Evolutionary conservation across 1,140 invertebrate species (phyloP), one percentile per base, ranked within the genome.

Genomic region (Antheraea mylitta): DNA sequence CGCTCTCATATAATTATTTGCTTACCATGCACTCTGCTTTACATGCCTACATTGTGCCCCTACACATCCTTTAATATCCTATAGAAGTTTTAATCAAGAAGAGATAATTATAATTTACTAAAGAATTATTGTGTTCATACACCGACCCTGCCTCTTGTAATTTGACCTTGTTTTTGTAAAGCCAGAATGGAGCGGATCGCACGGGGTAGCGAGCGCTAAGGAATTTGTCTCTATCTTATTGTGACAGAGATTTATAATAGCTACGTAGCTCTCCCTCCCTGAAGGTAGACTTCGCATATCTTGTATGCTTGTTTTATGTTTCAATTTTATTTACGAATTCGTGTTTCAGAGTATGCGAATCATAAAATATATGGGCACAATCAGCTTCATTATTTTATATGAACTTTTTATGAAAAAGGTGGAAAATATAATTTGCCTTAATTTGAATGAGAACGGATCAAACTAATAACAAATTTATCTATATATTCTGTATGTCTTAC

Each of bases 201-300:
- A 16, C 30, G 59, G 59, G 60, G n/a, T 36, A 59, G 58, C 38
- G 36, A 60, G 18, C 18, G 68, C 30, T 66, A 67, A 64, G 53
- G 75, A 71, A 76, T 76, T 76, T 73, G 75, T 76, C 71, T 73
- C 67, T 70, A 73, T 69, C 64, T 68, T 64, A 69, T 63, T 71
- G 69, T 71, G 71, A 66, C 72, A 73, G 67, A 71, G 72, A 76
- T 73, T 73, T 73, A 76, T 73, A 69, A 59, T 66, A 67, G 67
- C 45, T 37, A n/a, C 42, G 19, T 70, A n/a, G 37, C 64, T 45
- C 69, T n/a, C 38, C 66, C 66, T 42, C 62, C 45, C n/a, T 53
- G 45, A 53, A 53, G 45, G 45, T 53, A 53, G 45, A 53, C 11
- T 53, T 53, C 45, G 45, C 45, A 53, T 53, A 53, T 53, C 45